Conservation (phyloP, 2,113 vertebrate species). For the Hyperopisus bebe region DNA sequence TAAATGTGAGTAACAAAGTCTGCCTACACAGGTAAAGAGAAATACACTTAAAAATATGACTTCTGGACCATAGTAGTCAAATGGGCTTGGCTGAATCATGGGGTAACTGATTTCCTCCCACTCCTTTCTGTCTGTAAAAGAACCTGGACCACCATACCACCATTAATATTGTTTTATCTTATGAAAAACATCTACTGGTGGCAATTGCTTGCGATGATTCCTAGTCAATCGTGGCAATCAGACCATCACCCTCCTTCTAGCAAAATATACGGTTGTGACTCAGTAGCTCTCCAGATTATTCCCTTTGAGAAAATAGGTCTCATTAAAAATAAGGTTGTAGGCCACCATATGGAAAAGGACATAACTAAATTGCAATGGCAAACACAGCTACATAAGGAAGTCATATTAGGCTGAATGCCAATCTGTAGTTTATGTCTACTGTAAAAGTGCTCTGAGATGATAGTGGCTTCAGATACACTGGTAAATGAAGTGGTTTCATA, state of each 20-base stretch:
- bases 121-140: neutral
- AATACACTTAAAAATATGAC: neutral
- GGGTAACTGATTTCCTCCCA: neutral
- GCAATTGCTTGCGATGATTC: neutral
- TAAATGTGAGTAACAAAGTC: neutral
- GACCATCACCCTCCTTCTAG: neutral
- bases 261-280: neutral
- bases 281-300: neutral
- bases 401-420: neutral
- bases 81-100: neutral
- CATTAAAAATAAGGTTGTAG: neutral
- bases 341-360: neutral
- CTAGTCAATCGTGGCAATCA: neutral
- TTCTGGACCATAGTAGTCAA: neutral
- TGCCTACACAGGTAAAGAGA: neutral
- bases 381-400: neutral
- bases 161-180: neutral
- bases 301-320: neutral
- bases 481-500: neutral
- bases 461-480: neutral
- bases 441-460: neutral
- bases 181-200: neutral
- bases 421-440: neutral
- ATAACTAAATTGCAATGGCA: neutral
- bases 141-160: neutral